These are phyloP conservation scores for Pygoscelis antarcticus DNA, from an alignment of 2,113 vertebrate species.

Conservation along the genomic window DNA sequence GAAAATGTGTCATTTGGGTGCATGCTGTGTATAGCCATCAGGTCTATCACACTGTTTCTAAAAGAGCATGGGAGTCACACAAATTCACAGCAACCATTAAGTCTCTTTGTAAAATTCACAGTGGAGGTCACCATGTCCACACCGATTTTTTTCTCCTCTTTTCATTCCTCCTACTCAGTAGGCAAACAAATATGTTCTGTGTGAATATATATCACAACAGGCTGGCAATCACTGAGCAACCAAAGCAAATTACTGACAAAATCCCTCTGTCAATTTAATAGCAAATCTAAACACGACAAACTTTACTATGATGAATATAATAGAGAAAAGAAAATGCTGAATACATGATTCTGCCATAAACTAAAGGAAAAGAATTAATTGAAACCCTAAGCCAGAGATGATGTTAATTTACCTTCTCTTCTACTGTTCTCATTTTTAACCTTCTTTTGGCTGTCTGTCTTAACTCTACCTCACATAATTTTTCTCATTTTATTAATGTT, in stretches of 20 bases:
- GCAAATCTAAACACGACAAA: neutral
- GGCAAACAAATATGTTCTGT: conserved; percentile 47
- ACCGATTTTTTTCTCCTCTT: neutral
- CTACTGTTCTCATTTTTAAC: neutral
- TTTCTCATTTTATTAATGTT: neutral
- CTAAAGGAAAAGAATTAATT: neutral
- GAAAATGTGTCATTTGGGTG: neutral
- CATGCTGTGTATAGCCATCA: neutral
- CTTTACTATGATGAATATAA: neutral
- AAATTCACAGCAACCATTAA: conserved; percentile 51
- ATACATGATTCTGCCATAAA: neutral
- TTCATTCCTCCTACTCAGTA: conserved; percentile 37
- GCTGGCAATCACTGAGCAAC: conserved; percentile 42
- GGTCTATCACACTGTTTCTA: conserved; percentile 1
- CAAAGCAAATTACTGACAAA: conserved; percentile 59
- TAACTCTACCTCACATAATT: neutral
- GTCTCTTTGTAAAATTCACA: conserved; percentile 16
- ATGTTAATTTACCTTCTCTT: neutral
- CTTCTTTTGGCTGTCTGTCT: neutral
- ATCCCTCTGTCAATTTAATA: conserved; percentile 49
- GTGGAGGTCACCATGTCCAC: conserved; percentile 20
- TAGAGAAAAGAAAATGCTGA: neutral
- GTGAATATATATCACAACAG: conserved; percentile 47
- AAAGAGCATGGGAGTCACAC: neutral
- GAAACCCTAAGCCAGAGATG: neutral